Evolutionary conservation across 2,113 vertebrate species (phyloP).

Genomic region (Epinephelus fuscoguttatus): DNA sequence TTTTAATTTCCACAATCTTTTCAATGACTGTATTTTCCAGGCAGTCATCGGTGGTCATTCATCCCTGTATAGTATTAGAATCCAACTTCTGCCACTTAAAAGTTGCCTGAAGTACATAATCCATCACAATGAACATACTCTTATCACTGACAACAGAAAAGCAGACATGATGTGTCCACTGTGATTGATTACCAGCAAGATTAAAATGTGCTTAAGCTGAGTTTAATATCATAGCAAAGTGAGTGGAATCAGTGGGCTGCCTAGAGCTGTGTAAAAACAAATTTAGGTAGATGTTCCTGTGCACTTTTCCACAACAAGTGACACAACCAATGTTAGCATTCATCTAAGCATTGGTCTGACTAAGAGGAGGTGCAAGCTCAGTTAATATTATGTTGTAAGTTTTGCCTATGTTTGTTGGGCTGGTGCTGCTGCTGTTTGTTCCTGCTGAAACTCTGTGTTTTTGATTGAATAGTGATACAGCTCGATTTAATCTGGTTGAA

Average conservation of each 20-base stretch:
- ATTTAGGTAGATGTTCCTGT: neutral
- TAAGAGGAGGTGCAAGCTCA: neutral
- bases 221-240: slow-evolving; percentile 2
- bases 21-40: no score
- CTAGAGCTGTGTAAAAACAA: neutral
- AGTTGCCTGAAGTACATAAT: neutral
- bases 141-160: neutral
- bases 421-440: no score
- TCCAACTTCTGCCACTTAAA: neutral
- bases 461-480: no score
- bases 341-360: neutral
- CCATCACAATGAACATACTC: slow-evolving; percentile 1
- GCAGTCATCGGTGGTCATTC: neutral
- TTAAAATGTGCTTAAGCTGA: neutral
- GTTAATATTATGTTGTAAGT: neutral
- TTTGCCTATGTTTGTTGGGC: no score
- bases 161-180: neutral
- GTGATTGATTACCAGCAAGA: slow-evolving; percentile 3
- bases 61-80: neutral
- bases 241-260: neutral
- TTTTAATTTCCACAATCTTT: no score
- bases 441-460: no score
- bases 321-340: neutral
- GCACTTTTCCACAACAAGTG: neutral
- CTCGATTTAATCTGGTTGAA: no score